Evolutionary conservation across 2,888 invertebrate genomes (phyloP), one percentile per base, ranked within the genome.

Genomic region (Pristionchus maxplancki): DNA sequence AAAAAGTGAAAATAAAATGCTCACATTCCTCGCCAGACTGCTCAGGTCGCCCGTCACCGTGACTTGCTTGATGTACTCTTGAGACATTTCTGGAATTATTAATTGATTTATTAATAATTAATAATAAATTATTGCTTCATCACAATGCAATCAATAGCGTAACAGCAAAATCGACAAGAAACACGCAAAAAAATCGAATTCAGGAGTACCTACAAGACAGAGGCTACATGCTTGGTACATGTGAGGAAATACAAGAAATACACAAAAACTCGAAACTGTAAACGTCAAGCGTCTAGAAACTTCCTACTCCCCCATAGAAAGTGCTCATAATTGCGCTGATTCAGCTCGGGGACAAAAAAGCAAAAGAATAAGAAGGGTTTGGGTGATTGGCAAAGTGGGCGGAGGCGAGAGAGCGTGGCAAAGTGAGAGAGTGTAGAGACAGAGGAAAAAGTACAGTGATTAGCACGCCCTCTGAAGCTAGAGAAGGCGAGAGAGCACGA

Each of bases 41-140:
- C 91, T 91, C 40, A 92, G 88, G 44, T 92, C 92, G 37, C 92
- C 92, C 48, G 91, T 92, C 31, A 92, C 89, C 0, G 92, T 90
- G 15, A 92, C 92, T 86, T 92, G 92, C 82, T 92, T 92, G 88
- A 92, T 91, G 88, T 92, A 92, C 44, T 92, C 92, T 17, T 86
- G 48, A 82, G 90, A 89, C 81, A 74, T 81, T 20, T 20, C 78
- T 78, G 44, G 1, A 78, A 78, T 44, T 8, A 50, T 50, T 50
- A 78, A 74, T 81, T 82, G 37, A 58, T 48, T 31, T 0, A 62
- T 83, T 81, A 44, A 40, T 48, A 34, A 81, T 81, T 81, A 20
- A 34, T 17, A 50, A 50, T 37, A 11, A 31, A 24, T 40, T 28
- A 37, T 44, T 11, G 44, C 8, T 11, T n/a, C 53, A 8, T 58